Evolutionary conservation across 1,140 invertebrate species (phyloP), one percentile per base, ranked within the genome.

Genomic region (Andricus grossulariae): DNA sequence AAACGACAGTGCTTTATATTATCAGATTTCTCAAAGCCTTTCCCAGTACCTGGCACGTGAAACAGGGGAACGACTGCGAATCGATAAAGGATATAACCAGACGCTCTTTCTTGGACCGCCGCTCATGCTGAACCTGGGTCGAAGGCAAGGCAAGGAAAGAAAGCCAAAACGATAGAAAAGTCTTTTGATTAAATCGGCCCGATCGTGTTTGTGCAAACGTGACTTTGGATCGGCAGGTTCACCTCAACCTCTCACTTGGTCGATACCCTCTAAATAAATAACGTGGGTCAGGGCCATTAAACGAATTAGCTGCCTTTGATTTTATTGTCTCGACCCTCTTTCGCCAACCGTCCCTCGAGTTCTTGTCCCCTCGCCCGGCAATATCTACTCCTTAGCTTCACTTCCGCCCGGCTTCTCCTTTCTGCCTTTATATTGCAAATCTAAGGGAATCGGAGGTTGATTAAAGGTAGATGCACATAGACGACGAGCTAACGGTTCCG

Each of bases 191-290:
- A 85, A 85, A 84, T 84, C 83, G 83, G 55, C 81, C 75, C 57
- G 78, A 85, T 85, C 84, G 80, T 85, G 84, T 85, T 85, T 85
- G 82, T 78, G 82, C 82, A 84, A 80, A 85, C 84, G 84, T 85
- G 84, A 85, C 84, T 85, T 79, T 80, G 77, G 86, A 86, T 88
- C 86, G 85, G 87, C 84, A 84, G 85, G 85, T 54, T 16, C 55
- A 73, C 77, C 70, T 66, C 74, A 75, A 74, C 57, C 80, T 72
- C 73, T 21, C 11, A 50, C 21, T 74, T 75, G 78, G 25, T 83
- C 85, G 86, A 86, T 86, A 84, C 80, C 81, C 71, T 85, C 85
- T 87, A 85, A 86, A 86, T 86, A 87, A 87, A 87, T 87, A 87
- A 83, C 77, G 57, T 77, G 71, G 86, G 83, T 84, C 85, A 86